Conservation (phyloP, 1,140 invertebrate genomes). For the Adoxophyes honmai region DNA sequence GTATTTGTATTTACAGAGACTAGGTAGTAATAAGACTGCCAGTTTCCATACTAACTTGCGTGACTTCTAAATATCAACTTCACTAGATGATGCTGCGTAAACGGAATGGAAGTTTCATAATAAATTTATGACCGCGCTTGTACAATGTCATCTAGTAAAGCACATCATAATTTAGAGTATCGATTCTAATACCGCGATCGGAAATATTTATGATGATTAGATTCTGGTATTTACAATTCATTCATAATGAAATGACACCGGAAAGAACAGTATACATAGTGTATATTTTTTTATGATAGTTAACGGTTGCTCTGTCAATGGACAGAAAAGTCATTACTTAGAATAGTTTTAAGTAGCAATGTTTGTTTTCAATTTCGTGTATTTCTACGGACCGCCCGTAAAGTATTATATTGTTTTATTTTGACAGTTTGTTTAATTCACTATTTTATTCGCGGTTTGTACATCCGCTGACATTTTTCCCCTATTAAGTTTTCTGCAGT, state of each 20-base stretch:
- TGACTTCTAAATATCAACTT: too few species aligned
- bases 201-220: too few species aligned
- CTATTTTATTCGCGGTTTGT: neutral
- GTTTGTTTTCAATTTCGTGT: slow-evolving; percentile 9
- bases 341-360: slow-evolving; percentile 7
- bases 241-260: neutral
- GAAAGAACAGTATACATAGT: neutral
- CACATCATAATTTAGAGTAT: too few species aligned
- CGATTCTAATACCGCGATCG: too few species aligned
- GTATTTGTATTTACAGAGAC: too few species aligned
- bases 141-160: too few species aligned
- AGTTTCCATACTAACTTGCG: too few species aligned
- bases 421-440: neutral
- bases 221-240: neutral
- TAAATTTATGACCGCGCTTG: too few species aligned
- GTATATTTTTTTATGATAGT: slow-evolving; percentile 2
- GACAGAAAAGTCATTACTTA: slow-evolving; percentile 10
- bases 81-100: too few species aligned
- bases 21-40: too few species aligned
- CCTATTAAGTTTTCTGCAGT: neutral
- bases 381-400: neutral
- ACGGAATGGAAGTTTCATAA: too few species aligned
- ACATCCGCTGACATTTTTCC: neutral
- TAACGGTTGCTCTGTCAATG: neutral
- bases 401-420: slow-evolving; percentile 14